Base-by-base conservation (phyloP, 2,113 vertebrate genomes). In the Callaeas wilsoni region DNA sequence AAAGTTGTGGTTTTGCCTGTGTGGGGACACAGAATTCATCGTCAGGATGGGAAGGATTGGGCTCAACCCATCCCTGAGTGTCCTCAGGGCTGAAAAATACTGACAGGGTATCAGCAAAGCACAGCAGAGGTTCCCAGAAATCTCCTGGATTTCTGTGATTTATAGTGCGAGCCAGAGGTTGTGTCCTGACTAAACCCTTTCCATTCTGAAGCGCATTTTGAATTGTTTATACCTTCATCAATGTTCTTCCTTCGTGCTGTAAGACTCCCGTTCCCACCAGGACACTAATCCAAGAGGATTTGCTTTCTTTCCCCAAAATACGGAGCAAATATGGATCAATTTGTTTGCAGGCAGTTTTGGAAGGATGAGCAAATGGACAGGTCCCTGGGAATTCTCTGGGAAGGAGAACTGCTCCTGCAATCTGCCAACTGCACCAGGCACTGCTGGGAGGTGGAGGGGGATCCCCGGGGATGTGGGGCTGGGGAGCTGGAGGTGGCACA, bases 321-420 rank as follows among this genome's bases (percentile, higher is more conserved):
- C 1, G 12, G 56, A 59, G 46, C 50, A 49, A 35, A 29, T 3
- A 3, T 1, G 32, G 56, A 13, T 44, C 8, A 0, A 1, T 18
- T 35, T 39, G 29, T 32, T 3, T 8, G 39, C 23, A n/a, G 62
- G 49, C 19, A 25, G 7, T 39, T 59, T 2, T 6, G 47, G 52
- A 15, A 75, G 26, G 49, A 22, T 5, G 8, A 26, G 44, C 4
- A 23, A 23, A 16, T 13, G 63, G 37, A 22, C 19, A 52, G 33
- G 12, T 18, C 0, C 4, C 0, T 1, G 0, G 26, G 64, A 18
- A 27, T 50, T 50, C 4, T 3, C 1, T 62, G 50, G 30, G n/a
- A 32, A 15, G 6, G 55, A 7, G 41, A 74, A 3, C 18, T 27
- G 52, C 32, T 70, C 13, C 67, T 42, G 50, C 29, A 12, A 0